Evolutionary conservation across 2,888 invertebrate species (phyloP).

Genomic region (Torymus auratus): DNA sequence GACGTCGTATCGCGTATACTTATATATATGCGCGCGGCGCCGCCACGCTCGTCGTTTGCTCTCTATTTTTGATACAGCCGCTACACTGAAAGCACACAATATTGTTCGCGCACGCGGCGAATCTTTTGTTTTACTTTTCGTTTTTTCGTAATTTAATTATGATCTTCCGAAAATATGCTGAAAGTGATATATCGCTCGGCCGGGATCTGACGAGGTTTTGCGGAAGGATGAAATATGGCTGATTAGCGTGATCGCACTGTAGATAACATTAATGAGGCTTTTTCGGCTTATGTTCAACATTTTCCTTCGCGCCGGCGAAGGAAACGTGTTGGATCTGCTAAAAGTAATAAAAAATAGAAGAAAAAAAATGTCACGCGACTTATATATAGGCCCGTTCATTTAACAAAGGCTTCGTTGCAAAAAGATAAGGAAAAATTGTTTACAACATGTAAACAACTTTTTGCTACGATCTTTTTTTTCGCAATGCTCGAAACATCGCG

Average conservation of each 20-base stretch:
- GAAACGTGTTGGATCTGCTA: no score
- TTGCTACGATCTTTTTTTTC: background rate
- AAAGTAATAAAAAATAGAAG: no score
- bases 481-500: background rate
- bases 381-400: no score
- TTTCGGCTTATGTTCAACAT: no score
- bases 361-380: no score
- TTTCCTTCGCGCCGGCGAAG: no score
- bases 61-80: constrained; percentile 72
- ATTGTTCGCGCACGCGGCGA: constrained; percentile 8
- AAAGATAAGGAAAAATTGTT: background rate
- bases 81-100: constrained; percentile 59
- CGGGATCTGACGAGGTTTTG: background rate
- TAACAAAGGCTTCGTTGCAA: background rate
- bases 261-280: no score
- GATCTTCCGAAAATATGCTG: constrained; percentile 19
- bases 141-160: constrained; percentile 20
- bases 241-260: background rate
- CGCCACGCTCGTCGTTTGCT: constrained; percentile 63
- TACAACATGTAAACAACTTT: background rate
- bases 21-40: background rate
- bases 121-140: constrained; percentile 26
- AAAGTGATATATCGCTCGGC: constrained; percentile 37
- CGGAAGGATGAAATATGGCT: background rate
- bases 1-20: constrained; percentile 9